A percentile compares a stretch with the other conserved stretches of the same genome.
phyloP scores from a whole-genome alignment of 2,888 invertebrate genomes.

The Celastrina argiolus region DNA sequence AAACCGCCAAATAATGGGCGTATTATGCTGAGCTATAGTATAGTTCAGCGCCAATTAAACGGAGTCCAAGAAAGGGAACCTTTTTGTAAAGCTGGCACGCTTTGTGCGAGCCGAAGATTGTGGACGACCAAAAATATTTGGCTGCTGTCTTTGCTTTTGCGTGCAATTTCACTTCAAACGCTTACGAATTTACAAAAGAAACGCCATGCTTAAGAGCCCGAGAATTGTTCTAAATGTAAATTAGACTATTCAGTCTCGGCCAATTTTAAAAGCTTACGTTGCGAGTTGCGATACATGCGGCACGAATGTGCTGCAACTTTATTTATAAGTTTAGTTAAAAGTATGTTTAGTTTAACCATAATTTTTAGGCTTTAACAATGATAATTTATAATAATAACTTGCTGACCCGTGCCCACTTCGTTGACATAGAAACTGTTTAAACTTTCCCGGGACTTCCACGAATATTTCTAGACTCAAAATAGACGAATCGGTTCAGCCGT shows the following conservation, averaged over 20 bases:
- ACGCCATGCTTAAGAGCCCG: background rate
- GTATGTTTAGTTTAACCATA: no score
- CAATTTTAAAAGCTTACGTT: constrained; percentile 13
- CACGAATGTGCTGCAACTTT: background rate
- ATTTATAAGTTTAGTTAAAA: no score
- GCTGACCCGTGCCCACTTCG: no score
- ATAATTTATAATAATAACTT: no score
- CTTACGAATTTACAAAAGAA: constrained; percentile 24
- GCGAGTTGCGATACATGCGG: background rate
- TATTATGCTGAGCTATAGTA: constrained; percentile 33
- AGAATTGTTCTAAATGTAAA: constrained; percentile 22
- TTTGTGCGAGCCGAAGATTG: constrained; percentile 61
- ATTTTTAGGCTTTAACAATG: no score
- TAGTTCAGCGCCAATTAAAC: constrained; percentile 56
- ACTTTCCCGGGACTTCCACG: no score
- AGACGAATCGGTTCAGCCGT: no score
- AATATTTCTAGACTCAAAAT: no score
- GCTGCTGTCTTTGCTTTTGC: constrained; percentile 28
- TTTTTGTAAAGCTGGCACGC: constrained; percentile 56
- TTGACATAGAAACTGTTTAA: no score
- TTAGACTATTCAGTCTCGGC: constrained; percentile 15
- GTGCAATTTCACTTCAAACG: constrained; percentile 28
- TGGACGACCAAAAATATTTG: constrained; percentile 56
- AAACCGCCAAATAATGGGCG: background rate
- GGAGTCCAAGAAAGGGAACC: constrained; percentile 51